Evolutionary conservation across 2,113 vertebrate genomes (phyloP), one percentile per base, ranked within the genome.

Genomic region (Mohoua ochrocephala): DNA sequence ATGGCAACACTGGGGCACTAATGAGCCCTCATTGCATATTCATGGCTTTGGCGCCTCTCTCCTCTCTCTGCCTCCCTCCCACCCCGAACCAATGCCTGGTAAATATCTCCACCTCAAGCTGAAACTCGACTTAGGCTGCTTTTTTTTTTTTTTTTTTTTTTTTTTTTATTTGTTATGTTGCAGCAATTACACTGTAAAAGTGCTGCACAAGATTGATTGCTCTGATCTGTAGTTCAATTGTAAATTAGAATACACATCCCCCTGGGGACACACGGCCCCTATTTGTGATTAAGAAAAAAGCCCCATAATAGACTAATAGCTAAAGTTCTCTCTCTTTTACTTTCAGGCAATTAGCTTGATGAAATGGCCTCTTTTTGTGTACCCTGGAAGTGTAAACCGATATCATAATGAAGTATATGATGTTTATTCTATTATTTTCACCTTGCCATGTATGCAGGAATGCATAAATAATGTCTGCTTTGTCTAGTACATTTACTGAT

Each of bases 281-380:
- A 99, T 99, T 99, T 99, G 99, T 99, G 99, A 99, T 99, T 99
- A 99, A 99, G 99, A 99, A 99, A 99, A 99, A 99, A 98, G 98
- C 98, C 98, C 98, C 97, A 97, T 99, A 99, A 99, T 99, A 99
- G 98, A 99, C 98, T 98, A 99, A 98, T 98, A 98, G 98, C 98
- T 98, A 98, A 99, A 99, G 98, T 99, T 99, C 99, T 98, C 98
- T 99, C 98, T 98, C 98, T 98, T 98, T 99, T 98, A 99, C 99
- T 98, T 99, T 99, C 98, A 99, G 98, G 98, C 99, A 99, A 99
- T 99, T 99, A 99, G 99, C 98, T 99, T 99, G 99, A 99, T 99
- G 99, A 99, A 99, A 99, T 98, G 98, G 98, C 98, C 98, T 98
- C 98, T 98, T 98, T 98, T 98, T 98, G 95, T 98, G 95, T 98